phyloP scores from a whole-genome alignment of 2,888 invertebrate species.

The Caenorhabditis sinica region DNA sequence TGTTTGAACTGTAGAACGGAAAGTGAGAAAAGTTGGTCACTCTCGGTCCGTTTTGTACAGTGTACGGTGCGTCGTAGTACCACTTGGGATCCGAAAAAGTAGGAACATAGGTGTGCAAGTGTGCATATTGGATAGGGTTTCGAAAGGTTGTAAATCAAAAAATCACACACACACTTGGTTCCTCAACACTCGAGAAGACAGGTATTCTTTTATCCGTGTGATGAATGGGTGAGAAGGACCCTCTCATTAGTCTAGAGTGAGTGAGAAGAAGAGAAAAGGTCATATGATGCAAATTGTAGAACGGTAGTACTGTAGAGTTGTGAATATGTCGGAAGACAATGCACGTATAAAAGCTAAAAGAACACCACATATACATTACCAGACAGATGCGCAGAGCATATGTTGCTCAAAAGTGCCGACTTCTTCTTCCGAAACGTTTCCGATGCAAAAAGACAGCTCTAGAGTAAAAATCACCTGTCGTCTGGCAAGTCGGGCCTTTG shows the following conservation, averaged over 20 bases:
- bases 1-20: slow-evolving; percentile 53
- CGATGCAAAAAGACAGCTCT: neutral
- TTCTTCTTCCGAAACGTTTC: slow-evolving; percentile 13
- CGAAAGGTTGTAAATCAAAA: slow-evolving; percentile 30
- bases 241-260: neutral
- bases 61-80: slow-evolving; percentile 37
- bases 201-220: slow-evolving; percentile 11
- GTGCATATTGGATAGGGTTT: slow-evolving; percentile 7
- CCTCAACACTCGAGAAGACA: slow-evolving; percentile 10
- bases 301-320: slow-evolving; percentile 15
- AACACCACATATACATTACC: slow-evolving; percentile 47
- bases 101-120: slow-evolving; percentile 20
- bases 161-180: slow-evolving; percentile 25
- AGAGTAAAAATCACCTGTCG: slow-evolving; percentile 58
- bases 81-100: slow-evolving; percentile 42
- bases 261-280: slow-evolving; percentile 13
- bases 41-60: slow-evolving; percentile 9
- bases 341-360: slow-evolving; percentile 7
- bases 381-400: slow-evolving; percentile 49
- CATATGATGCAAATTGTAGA: slow-evolving; percentile 55
- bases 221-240: slow-evolving; percentile 21
- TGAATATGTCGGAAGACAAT: slow-evolving; percentile 43
- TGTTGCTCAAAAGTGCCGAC: slow-evolving; percentile 51
- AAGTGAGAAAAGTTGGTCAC: slow-evolving; percentile 47
- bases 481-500: slow-evolving; percentile 14